Percentiles rank a stretch among this genome's conserved stretches.
Conservation (phyloP, 2,113 vertebrate species). For the Plectropomus leopardus region DNA sequence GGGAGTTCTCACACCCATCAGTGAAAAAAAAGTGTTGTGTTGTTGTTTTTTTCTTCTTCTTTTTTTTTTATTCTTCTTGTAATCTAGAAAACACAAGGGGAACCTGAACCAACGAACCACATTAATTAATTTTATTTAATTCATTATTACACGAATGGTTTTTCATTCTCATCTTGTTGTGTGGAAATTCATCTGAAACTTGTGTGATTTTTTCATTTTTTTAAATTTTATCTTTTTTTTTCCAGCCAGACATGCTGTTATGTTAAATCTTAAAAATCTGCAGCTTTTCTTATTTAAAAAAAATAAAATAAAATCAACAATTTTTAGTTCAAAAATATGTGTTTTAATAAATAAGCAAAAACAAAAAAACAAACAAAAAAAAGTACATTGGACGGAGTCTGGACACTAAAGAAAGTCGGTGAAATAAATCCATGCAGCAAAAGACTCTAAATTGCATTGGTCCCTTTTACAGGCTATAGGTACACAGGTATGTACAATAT, state of each 20-base stretch:
- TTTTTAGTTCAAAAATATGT: constrained; percentile 87
- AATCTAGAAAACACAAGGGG: not conserved
- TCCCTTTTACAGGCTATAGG: constrained; percentile 80
- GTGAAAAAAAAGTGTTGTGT: constrained; percentile 24
- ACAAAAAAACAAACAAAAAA: constrained; percentile 86
- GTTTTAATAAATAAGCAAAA: constrained; percentile 96
- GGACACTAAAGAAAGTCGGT: constrained; percentile 68
- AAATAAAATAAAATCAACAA: constrained; percentile 57
- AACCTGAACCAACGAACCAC: not conserved
- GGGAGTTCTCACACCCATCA: constrained; percentile 50
- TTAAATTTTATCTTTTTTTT: not conserved
- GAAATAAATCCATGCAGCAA: constrained; percentile 81
- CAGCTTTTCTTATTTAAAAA: not conserved
- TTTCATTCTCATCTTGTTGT: not conserved
- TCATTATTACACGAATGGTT: too few species aligned
- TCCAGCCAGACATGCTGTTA: not conserved
- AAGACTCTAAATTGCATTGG: constrained; percentile 82
- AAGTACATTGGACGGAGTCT: constrained; percentile 89
- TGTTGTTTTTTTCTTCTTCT: not conserved
- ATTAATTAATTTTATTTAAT: too few species aligned
- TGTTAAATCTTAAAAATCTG: not conserved
- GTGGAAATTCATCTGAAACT: not conserved
- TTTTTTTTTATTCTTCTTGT: not conserved
- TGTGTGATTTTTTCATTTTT: too few species aligned
- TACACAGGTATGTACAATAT: constrained; percentile 82